Base-by-base conservation (phyloP, 2,113 vertebrate species). In the Sinosuthora webbiana region DNA sequence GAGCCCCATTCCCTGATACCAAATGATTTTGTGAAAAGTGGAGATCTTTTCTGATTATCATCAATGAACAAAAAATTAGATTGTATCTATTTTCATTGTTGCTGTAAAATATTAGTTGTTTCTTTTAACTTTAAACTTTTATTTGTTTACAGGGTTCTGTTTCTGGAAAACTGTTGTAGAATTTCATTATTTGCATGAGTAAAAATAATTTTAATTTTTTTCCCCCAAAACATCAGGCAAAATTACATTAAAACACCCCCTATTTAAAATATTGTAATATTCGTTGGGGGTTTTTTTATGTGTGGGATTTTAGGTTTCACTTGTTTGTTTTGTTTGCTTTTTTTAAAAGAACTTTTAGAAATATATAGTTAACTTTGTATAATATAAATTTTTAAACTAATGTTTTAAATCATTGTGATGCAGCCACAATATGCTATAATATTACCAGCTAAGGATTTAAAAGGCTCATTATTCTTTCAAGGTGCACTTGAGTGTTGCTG, bases 221-320 rank as follows among this genome's bases (percentile, higher is more conserved):
- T 9, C 9, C 15, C 5, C 41, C 41, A 17, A 63, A 65, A 18
- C 33, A 45, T 35, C 11, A 7, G 47, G 31, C 1, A 53, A 74
- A 78, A 55, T 70, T 59, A 37, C 56, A 13, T 31, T 78, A 50
- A 65, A 30, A 62, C 17, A 0, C 0, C 6, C 17, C 2, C 11
- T 13, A 4, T 41, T 55, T 65, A 56, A 86, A 65, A 47, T 63
- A 69, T 5, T 53, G 8, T 11, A 75, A 20, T 31, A 37, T 73
- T 39, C 10, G 37, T 39, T 39, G 37, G 37, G 23, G 22, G 11
- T 23, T 15, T 49, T 69, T 53, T 14, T 1, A 28, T 42, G 2
- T 64, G 2, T 10, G 15, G 6, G 15, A 3, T 1, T 30, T 77
- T 49, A 25, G 2, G 20, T 56, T 73, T 65, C 1, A 0, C 4